Evolutionary conservation across 1,140 invertebrate genomes (phyloP).

Genomic region (Drosophila punjabiensis): DNA sequence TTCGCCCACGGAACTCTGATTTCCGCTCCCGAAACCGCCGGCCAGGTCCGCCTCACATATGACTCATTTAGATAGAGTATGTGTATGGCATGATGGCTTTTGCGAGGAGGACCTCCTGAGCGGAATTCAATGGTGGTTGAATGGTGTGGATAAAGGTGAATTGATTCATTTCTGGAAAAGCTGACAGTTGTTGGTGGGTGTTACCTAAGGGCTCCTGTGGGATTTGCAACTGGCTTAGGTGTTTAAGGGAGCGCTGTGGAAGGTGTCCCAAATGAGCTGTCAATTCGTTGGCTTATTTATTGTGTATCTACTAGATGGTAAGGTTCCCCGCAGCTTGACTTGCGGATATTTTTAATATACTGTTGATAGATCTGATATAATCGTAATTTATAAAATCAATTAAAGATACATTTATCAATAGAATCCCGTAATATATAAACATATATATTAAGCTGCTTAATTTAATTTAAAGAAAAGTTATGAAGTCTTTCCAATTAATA

Average conservation of each 20-base stretch:
- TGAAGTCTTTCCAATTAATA: too few relatives aligned
- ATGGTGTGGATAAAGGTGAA: constrained; percentile 40
- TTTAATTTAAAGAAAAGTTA: neutral
- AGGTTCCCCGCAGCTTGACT: neutral
- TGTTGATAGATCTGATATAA: neutral
- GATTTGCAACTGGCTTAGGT: constrained; percentile 24
- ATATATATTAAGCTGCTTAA: neutral
- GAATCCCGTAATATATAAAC: neutral
- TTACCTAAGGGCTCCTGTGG: constrained; percentile 42
- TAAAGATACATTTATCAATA: neutral
- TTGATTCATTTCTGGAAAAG: constrained; percentile 48
- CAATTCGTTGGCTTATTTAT: constrained; percentile 25
- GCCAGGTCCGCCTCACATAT: constrained; percentile 56
- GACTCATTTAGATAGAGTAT: constrained; percentile 56
- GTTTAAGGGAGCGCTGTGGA: constrained; percentile 2
- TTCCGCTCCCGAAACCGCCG: constrained; percentile 45
- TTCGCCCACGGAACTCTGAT: constrained; percentile 48
- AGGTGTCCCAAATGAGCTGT: constrained; percentile 34
- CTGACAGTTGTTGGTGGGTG: constrained; percentile 50
- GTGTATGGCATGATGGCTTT: constrained; percentile 11
- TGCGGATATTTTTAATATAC: neutral
- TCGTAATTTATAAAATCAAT: neutral
- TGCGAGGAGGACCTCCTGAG: constrained; percentile 20
- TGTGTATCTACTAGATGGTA: neutral
- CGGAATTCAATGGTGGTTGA: constrained; percentile 17